Evolutionary conservation across 2,888 invertebrate genomes (phyloP).

Genomic region (Macrophya annulata): DNA sequence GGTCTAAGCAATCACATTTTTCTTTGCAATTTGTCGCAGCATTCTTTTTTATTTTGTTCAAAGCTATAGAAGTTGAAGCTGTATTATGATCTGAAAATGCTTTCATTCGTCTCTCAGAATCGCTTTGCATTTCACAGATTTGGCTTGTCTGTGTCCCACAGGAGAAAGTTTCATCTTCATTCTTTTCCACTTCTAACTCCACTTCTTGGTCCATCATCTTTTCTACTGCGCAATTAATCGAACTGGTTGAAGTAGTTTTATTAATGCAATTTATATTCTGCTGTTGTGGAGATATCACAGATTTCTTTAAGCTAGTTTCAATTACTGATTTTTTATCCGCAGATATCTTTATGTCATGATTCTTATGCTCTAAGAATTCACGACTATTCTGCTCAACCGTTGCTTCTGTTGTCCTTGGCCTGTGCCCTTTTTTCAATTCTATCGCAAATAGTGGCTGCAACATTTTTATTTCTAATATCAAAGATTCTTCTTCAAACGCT

Average conservation of each 20-base stretch:
- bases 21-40: background rate
- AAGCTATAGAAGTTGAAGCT: background rate
- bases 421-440: background rate
- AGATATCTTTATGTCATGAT: background rate
- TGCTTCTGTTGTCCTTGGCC: background rate
- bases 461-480: constrained; percentile 32
- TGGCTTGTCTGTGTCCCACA: background rate
- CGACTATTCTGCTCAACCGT: background rate
- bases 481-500: background rate
- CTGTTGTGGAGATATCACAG: background rate
- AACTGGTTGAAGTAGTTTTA: constrained; percentile 2
- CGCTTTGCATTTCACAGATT: background rate
- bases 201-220: background rate
- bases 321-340: background rate
- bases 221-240: background rate
- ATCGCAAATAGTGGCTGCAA: constrained; percentile 34
- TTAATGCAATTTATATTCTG: background rate
- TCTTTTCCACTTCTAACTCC: background rate
- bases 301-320: background rate
- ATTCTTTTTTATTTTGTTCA: background rate
- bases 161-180: constrained; percentile 9
- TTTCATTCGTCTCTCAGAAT: background rate
- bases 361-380: background rate
- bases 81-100: background rate
- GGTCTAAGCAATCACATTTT: background rate